Conservation (phyloP, 2,888 invertebrate species). For the Syrista parreyssii region DNA sequence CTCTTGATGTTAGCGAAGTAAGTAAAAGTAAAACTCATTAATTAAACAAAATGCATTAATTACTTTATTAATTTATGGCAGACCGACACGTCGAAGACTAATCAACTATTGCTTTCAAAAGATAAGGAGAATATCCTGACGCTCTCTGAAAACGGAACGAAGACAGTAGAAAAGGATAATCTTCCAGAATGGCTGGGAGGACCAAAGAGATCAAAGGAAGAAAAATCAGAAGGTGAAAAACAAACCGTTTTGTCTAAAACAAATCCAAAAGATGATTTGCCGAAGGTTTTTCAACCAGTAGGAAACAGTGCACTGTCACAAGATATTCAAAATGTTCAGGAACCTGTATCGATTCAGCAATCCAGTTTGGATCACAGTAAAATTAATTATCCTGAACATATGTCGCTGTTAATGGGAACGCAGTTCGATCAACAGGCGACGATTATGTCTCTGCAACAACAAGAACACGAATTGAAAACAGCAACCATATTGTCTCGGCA, state of each 20-base stretch:
- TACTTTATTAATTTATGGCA: not conserved
- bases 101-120: not conserved
- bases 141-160: slow-evolving; percentile 5
- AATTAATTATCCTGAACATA: slow-evolving; percentile 28
- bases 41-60: not conserved
- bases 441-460: slow-evolving; percentile 53
- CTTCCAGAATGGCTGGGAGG: slow-evolving; percentile 60
- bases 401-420: slow-evolving; percentile 41
- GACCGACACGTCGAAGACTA: slow-evolving; percentile 12
- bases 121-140: slow-evolving; percentile 18
- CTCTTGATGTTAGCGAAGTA: not conserved
- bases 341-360: not conserved
- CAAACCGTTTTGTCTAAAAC: not conserved
- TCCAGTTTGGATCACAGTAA: not conserved
- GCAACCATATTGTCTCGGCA: slow-evolving; percentile 50
- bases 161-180: slow-evolving; percentile 32
- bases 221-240: slow-evolving; percentile 25
- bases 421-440: slow-evolving; percentile 55
- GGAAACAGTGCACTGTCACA: not conserved
- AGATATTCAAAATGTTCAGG: not conserved
- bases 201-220: slow-evolving; percentile 35
- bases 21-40: slow-evolving; percentile 1
- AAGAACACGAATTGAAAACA: slow-evolving; percentile 53
- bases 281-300: not conserved
- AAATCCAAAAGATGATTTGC: not conserved